A percentile compares a stretch with the other conserved stretches of the same genome.
Conservation (phyloP, 2,888 invertebrate species). For the Iselma pallidipennis region DNA sequence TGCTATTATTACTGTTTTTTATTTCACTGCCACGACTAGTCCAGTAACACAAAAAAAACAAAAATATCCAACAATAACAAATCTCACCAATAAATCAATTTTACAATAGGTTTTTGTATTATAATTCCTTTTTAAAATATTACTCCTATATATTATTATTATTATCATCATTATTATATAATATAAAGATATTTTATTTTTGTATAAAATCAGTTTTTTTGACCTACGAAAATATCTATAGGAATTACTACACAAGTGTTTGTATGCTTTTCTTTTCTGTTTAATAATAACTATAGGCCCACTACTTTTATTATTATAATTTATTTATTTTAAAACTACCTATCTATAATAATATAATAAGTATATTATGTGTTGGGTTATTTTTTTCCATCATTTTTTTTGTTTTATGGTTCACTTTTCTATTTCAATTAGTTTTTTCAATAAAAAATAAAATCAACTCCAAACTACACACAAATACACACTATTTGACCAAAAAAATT, state of each 20-base stretch:
- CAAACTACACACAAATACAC: too few relatives aligned
- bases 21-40: neutral
- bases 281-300: conserved; percentile 52
- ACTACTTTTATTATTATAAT: conserved; percentile 49
- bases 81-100: conserved; percentile 2
- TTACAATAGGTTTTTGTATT: too few relatives aligned
- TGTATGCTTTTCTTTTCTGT: conserved; percentile 5
- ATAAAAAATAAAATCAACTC: too few relatives aligned
- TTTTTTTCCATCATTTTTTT: neutral
- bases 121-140: too few relatives aligned
- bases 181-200: conserved; percentile 1
- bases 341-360: conserved; percentile 47
- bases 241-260: conserved; percentile 27
- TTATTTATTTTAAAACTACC: conserved; percentile 51
- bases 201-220: conserved; percentile 34
- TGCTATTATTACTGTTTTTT: neutral
- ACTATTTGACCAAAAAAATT: neutral
- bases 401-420: neutral
- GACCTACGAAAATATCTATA: conserved; percentile 34
- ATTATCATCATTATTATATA: neutral
- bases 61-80: conserved; percentile 2
- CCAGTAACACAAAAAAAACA: conserved; percentile 2
- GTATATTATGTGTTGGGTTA: conserved; percentile 32
- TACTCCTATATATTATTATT: conserved; percentile 4
- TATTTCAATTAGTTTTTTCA: too few relatives aligned